These are phyloP conservation scores for Tetramorium alpestre DNA, from an alignment of 1,140 invertebrate species.

Conservation along the genomic window DNA sequence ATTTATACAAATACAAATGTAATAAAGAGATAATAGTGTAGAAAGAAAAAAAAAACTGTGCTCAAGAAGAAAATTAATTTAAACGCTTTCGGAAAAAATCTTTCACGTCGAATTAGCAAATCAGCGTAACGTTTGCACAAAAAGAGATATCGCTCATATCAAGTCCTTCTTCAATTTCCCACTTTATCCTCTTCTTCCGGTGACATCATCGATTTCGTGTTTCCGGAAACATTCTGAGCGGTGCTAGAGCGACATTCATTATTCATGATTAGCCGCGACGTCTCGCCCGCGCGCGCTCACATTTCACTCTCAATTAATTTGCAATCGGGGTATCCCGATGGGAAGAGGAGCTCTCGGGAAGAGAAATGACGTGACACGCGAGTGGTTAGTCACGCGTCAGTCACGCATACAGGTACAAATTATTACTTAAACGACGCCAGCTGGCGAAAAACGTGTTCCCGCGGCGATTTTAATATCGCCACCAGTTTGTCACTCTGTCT, in stretches of 20 bases:
- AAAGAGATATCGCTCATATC: not conserved
- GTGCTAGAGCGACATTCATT: slow-evolving; percentile 65
- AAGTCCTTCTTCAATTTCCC: not conserved
- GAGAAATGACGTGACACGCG: slow-evolving; percentile 75
- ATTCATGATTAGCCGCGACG: slow-evolving; percentile 73
- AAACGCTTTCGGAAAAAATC: not conserved
- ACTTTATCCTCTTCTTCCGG: not conserved
- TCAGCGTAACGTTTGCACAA: not conserved
- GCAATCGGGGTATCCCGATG: slow-evolving; percentile 69
- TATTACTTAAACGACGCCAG: slow-evolving; percentile 59
- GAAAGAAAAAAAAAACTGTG: not conserved
- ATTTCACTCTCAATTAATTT: slow-evolving; percentile 77
- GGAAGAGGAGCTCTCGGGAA: slow-evolving; percentile 59
- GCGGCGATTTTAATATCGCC: slow-evolving; percentile 69
- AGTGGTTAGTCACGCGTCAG: slow-evolving; percentile 75
- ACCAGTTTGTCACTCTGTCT: slow-evolving; percentile 62
- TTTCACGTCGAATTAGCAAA: not conserved
- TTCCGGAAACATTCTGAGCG: slow-evolving; percentile 62
- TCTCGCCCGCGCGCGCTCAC: slow-evolving; percentile 64
- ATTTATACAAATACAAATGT: too few relatives aligned
- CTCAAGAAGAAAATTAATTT: not conserved
- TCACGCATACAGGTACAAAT: slow-evolving; percentile 73
- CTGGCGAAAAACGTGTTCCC: slow-evolving; percentile 66
- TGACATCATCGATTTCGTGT: slow-evolving; percentile 43
- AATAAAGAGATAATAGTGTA: too few relatives aligned